Evolutionary conservation across 1,140 invertebrate genomes (phyloP).

Genomic region (Tetragnatha versicolor): DNA sequence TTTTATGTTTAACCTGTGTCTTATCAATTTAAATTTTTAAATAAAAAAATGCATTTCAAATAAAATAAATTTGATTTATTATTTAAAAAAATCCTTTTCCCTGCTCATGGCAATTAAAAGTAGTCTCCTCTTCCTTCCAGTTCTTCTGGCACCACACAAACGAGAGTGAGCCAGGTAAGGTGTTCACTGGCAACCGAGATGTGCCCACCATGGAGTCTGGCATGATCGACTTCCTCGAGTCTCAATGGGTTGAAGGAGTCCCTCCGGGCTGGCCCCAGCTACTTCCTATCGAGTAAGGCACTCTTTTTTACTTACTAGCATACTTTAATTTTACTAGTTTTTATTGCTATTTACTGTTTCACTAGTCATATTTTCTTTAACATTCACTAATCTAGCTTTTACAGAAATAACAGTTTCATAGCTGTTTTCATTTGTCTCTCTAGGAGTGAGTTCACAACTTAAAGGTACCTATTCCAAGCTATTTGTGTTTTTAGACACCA

Average conservation of each 20-base stretch:
- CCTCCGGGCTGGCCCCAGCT: slow-evolving; percentile 26
- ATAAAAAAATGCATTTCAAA: neutral
- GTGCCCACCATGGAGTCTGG: slow-evolving; percentile 14
- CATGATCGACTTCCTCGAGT: slow-evolving; percentile 23
- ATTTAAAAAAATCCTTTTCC: neutral
- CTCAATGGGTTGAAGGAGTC: slow-evolving; percentile 13
- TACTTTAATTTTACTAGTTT: neutral
- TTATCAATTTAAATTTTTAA: neutral
- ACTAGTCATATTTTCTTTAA: neutral
- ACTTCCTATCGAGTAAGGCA: slow-evolving; percentile 8
- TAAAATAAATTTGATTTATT: neutral
- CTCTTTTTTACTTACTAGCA: neutral
- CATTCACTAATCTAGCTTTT: neutral
- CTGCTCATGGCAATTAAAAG: neutral
- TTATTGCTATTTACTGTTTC: neutral
- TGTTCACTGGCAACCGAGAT: slow-evolving; percentile 3
- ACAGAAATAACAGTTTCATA: neutral
- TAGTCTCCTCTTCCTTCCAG: slow-evolving; percentile 17
- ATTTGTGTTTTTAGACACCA: too few relatives aligned
- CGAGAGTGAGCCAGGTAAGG: slow-evolving; percentile 4
- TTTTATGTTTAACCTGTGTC: neutral
- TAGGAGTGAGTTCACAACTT: too few relatives aligned
- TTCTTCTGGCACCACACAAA: slow-evolving; percentile 1
- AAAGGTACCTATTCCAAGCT: too few relatives aligned
- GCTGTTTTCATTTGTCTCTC: too few relatives aligned